Percentiles rank a stretch among this genome's conserved stretches.
Conservation (phyloP, 2,113 vertebrate genomes). For the Ondatra zibethicus region DNA sequence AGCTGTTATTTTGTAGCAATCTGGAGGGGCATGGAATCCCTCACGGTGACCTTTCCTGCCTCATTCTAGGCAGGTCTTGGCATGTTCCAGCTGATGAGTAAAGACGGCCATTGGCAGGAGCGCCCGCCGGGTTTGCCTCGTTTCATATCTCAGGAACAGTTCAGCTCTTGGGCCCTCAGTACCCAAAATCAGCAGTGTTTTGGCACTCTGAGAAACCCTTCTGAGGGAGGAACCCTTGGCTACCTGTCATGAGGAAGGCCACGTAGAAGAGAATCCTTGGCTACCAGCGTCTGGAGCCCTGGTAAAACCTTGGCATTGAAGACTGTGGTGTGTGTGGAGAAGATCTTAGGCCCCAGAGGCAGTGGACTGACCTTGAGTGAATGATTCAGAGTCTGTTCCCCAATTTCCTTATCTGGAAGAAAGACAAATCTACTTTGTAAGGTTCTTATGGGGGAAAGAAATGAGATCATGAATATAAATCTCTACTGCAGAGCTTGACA, state of each 20-base stretch:
- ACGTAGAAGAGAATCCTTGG: background rate
- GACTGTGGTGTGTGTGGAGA: background rate
- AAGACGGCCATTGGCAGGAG: constrained; percentile 72
- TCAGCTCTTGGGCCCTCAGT: constrained; percentile 57
- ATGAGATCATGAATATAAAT: constrained; percentile 59
- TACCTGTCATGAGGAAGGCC: background rate
- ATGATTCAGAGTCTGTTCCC: constrained; percentile 37
- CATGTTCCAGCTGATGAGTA: constrained; percentile 78
- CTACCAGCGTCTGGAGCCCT: background rate
- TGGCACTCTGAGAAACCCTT: constrained; percentile 57
- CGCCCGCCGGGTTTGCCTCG: constrained; percentile 72
- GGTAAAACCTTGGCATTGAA: constrained; percentile 51
- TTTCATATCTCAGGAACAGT: constrained; percentile 63
- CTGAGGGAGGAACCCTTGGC: background rate
- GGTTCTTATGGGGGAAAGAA: constrained; percentile 41
- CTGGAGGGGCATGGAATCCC: constrained; percentile 84
- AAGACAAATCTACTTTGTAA: constrained; percentile 8
- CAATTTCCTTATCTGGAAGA: constrained; percentile 15
- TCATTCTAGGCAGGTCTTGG: constrained; percentile 83
- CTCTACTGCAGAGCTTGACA: constrained; percentile 3
- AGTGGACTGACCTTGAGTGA: constrained; percentile 49
- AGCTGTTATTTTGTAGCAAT: constrained; percentile 84
- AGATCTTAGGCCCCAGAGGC: constrained; percentile 30
- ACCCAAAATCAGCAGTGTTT: constrained; percentile 22
- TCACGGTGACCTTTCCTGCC: constrained; percentile 81